Conservation (phyloP, 2,113 vertebrate species). For the Neolamprologus toae region DNA sequence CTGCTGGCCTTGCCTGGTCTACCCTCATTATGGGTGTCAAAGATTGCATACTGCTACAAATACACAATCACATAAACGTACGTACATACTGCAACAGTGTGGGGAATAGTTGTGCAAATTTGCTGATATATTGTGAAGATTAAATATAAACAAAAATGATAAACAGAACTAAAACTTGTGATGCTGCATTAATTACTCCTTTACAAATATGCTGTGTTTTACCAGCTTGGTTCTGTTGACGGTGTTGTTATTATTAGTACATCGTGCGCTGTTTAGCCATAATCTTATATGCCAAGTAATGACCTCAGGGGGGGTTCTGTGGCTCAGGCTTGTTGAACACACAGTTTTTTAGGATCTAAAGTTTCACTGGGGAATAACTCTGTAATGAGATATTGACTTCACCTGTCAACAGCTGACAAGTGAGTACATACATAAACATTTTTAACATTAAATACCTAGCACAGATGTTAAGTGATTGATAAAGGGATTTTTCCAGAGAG, state of each 20-base stretch:
- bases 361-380: background rate
- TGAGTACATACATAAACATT: background rate
- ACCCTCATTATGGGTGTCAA: slow-evolving; percentile 28
- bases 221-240: background rate
- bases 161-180: background rate
- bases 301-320: background rate
- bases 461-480: background rate
- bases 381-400: background rate
- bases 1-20: slow-evolving; percentile 22
- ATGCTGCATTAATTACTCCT: background rate
- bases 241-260: background rate
- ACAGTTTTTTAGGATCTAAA: background rate
- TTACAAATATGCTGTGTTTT: background rate
- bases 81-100: background rate
- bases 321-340: background rate
- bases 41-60: slow-evolving; percentile 1
- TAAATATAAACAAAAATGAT: background rate
- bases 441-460: background rate
- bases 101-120: background rate
- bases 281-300: background rate
- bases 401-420: background rate
- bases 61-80: background rate
- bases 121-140: background rate
- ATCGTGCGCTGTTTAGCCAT: background rate
- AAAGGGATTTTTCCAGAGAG: background rate